Conservation (phyloP, 2,113 vertebrate species). For the Gadus chalcogrammus region DNA sequence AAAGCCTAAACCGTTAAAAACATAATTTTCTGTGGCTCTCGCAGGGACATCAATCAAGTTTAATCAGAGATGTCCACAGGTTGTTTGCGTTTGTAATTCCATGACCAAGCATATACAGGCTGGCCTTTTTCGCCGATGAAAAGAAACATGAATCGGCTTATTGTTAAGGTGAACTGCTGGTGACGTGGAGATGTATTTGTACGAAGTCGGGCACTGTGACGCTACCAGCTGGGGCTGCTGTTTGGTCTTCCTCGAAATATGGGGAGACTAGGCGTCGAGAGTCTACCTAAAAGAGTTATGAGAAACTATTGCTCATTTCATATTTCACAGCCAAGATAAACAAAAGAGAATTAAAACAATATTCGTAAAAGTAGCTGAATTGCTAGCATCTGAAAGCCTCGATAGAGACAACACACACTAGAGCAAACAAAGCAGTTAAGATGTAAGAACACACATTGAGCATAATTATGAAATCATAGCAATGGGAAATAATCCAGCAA, state of each 20-base stretch:
- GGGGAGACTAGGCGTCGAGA: not conserved
- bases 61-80: conserved; percentile 41
- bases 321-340: too few relatives aligned
- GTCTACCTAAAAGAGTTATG: too few relatives aligned
- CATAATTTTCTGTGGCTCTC: conserved; percentile 31
- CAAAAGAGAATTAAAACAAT: too few relatives aligned
- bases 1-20: conserved; percentile 30
- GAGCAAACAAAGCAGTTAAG: too few relatives aligned
- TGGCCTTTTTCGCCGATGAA: not conserved
- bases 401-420: too few relatives aligned
- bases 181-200: not conserved
- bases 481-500: too few relatives aligned
- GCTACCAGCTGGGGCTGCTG: not conserved
- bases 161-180: not conserved
- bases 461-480: too few relatives aligned
- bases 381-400: too few relatives aligned
- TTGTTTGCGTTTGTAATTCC: conserved; percentile 41
- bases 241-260: not conserved
- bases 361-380: too few relatives aligned
- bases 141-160: not conserved
- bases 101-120: not conserved
- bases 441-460: too few relatives aligned
- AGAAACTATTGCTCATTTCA: too few relatives aligned
- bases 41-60: conserved; percentile 43
- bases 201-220: not conserved